Evolutionary conservation across 2,888 invertebrate species (phyloP).

Genomic region (Steromphala cineraria): DNA sequence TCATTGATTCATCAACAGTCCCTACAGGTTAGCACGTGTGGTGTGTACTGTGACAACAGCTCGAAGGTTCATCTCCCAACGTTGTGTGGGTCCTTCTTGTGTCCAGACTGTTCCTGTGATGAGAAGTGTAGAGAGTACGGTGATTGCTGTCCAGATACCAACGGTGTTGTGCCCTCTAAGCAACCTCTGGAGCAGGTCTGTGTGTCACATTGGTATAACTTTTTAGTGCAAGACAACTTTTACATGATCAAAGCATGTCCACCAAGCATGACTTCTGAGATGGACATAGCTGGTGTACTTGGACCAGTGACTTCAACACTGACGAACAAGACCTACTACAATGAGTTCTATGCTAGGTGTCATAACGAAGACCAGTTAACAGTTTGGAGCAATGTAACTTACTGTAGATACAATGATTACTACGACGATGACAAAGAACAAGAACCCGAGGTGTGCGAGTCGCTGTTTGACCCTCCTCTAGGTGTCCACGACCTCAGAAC

Average conservation of each 20-base stretch:
- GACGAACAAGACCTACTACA: neutral
- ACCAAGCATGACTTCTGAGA: neutral
- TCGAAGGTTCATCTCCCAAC: neutral
- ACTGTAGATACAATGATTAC: neutral
- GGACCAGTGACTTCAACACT: neutral
- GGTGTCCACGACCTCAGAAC: neutral
- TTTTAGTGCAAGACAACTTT: neutral
- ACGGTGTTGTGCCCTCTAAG: neutral
- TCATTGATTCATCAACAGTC: neutral
- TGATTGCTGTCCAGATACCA: neutral
- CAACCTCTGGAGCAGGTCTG: neutral
- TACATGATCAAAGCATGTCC: neutral
- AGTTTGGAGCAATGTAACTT: neutral
- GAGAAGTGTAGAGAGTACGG: neutral
- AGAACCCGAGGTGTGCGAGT: neutral
- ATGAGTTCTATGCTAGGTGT: neutral
- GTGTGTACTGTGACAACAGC: neutral
- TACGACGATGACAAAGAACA: neutral
- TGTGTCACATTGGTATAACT: neutral
- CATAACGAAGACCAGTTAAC: neutral
- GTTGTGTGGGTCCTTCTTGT: neutral
- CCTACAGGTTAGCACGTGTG: neutral
- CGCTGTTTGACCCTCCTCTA: neutral
- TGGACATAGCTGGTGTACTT: neutral
- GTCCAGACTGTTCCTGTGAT: neutral